Conservation (phyloP, 1,140 invertebrate genomes). For the Mercenaria mercenaria region DNA sequence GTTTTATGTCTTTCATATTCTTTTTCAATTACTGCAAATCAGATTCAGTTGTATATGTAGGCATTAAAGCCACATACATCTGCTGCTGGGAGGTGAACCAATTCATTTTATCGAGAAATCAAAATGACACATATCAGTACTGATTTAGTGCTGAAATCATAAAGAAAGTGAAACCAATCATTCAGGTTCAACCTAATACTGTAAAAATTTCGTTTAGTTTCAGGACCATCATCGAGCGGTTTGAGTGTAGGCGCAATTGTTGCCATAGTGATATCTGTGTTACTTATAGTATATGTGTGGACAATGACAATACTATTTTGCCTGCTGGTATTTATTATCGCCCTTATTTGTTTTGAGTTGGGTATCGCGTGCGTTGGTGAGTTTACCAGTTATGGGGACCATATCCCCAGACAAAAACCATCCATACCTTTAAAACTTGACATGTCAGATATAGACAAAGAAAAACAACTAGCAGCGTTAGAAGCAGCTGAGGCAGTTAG, state of each 20-base stretch:
- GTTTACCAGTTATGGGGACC: not conserved
- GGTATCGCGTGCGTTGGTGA: not conserved
- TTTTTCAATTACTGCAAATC: too few species aligned
- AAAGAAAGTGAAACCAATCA: too few species aligned
- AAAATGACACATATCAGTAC: too few species aligned
- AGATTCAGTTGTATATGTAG: too few species aligned
- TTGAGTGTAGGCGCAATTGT: slow-evolving; percentile 22
- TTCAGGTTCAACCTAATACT: too few species aligned
- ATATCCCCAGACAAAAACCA: not conserved
- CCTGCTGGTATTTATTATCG: not conserved
- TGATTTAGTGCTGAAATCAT: too few species aligned
- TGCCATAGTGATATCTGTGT: slow-evolving; percentile 42
- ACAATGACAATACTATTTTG: not conserved
- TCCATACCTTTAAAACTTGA: not conserved
- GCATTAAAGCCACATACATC: too few species aligned
- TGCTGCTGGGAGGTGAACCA: too few species aligned
- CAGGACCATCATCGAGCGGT: not conserved
- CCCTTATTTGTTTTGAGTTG: not conserved
- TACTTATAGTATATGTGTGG: not conserved
- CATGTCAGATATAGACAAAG: not conserved
- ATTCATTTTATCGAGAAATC: too few species aligned
- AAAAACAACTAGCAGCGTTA: not conserved
- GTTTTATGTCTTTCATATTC: too few species aligned
- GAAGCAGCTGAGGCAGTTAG: not conserved
- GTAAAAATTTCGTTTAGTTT: too few species aligned